phyloP scores from a whole-genome alignment of 23 tunicate genomes.

The Clavelina lepadiformis region DNA sequence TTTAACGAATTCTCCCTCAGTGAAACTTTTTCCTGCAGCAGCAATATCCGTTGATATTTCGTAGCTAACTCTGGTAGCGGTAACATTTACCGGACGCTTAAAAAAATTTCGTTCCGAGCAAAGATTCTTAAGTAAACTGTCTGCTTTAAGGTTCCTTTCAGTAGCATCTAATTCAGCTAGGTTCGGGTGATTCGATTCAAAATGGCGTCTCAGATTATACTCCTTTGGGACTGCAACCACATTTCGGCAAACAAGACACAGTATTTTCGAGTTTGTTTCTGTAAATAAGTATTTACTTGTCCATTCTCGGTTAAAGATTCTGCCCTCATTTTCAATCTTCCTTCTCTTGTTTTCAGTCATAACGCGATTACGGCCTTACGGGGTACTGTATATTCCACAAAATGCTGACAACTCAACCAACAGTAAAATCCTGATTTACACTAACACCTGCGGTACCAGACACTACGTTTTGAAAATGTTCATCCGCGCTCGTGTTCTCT shows the following conservation, averaged over 20 bases:
- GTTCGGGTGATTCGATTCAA: conserved; percentile 19
- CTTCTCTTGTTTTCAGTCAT: too few relatives aligned
- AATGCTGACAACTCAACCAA: too few relatives aligned
- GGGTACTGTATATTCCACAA: too few relatives aligned
- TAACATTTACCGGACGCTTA: conserved; percentile 2
- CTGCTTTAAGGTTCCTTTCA: conserved; percentile 7
- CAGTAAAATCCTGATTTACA: too few relatives aligned
- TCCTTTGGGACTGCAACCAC: conserved; percentile 14
- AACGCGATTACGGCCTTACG: too few relatives aligned
- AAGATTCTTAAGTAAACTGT: conserved; percentile 4
- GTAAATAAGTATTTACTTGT: conserved; percentile 3
- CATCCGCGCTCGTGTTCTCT: too few relatives aligned
- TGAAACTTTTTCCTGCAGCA: conserved; percentile 28
- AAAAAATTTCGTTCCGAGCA: conserved; percentile 5
- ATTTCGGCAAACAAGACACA: conserved; percentile 11
- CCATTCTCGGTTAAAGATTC: conserved; percentile 13
- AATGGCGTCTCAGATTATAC: conserved; percentile 18
- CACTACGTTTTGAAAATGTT: too few relatives aligned
- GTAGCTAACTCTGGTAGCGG: conserved; percentile 8
- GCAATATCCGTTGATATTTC: conserved; percentile 9
- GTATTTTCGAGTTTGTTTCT: conserved; percentile 1
- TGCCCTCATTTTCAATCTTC: not conserved
- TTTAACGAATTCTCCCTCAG: conserved; percentile 32
- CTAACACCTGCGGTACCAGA: too few relatives aligned
- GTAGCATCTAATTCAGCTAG: conserved; percentile 14